Percentiles rank a stretch among this genome's conserved stretches.
phyloP scores from a whole-genome alignment of 2,888 invertebrate species.

The Entomobrya multifasciata region DNA sequence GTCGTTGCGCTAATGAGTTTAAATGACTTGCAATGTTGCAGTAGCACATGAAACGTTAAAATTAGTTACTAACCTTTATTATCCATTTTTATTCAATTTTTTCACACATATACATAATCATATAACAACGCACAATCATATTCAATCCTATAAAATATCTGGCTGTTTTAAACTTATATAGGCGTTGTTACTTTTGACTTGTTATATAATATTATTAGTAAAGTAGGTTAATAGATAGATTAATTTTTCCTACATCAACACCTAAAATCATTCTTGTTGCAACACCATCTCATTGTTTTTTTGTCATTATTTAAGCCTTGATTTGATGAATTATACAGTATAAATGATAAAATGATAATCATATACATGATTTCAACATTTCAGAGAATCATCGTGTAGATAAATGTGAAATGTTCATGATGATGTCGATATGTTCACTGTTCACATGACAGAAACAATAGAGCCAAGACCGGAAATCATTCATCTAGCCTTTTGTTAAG shows the following conservation, averaged over 20 bases:
- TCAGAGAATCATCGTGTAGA: not conserved
- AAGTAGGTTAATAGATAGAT: conserved; percentile 60
- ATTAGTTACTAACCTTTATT: conserved; percentile 35
- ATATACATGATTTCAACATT: not conserved
- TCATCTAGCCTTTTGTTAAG: conserved; percentile 3
- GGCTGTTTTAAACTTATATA: not conserved
- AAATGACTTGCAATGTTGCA: conserved; percentile 39
- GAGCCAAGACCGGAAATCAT: conserved; percentile 23
- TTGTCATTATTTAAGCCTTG: conserved; percentile 26
- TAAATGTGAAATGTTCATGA: not conserved
- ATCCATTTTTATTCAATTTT: conserved; percentile 13
- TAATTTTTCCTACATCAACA: conserved; percentile 37
- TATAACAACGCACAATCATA: no score
- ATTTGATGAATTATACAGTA: conserved; percentile 26
- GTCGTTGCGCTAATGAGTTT: conserved; percentile 43
- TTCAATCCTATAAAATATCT: conserved; percentile 2
- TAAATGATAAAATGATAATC: conserved; percentile 7
- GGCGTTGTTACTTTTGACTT: not conserved
- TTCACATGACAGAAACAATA: not conserved
- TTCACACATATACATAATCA: conserved; percentile 30
- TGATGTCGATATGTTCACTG: not conserved
- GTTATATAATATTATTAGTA: conserved; percentile 9
- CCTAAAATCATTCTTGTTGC: conserved; percentile 57
- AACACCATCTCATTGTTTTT: conserved; percentile 41
- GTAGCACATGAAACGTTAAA: conserved; percentile 36